Conservation (phyloP, 2,113 vertebrate genomes). For the Protomyctophum bolini region DNA sequence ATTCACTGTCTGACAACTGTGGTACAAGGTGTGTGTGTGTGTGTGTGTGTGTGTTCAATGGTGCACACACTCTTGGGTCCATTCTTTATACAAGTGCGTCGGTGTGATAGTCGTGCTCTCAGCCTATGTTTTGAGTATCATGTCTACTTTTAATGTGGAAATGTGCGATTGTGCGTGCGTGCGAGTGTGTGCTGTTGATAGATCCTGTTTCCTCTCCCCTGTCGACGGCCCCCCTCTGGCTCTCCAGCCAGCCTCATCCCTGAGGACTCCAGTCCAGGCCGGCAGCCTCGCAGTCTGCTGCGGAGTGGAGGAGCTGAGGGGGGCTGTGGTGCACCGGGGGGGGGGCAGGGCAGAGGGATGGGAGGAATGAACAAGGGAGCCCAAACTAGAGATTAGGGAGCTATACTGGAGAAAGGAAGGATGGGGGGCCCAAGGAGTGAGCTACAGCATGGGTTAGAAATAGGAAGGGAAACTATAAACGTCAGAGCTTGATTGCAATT, state of each 20-base stretch:
- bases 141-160: slow-evolving; percentile 38
- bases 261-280: slow-evolving; percentile 49
- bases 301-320: slow-evolving; percentile 2
- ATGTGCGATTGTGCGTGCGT: slow-evolving; percentile 35
- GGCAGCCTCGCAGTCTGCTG: slow-evolving; percentile 49
- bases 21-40: slow-evolving; percentile 21
- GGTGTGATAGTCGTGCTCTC: slow-evolving; percentile 13
- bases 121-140: slow-evolving; percentile 23
- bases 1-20: slow-evolving; percentile 38
- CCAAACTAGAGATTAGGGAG: slow-evolving; percentile 38
- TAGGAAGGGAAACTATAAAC: too few relatives aligned
- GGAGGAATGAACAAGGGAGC: slow-evolving; percentile 26
- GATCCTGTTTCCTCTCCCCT: slow-evolving; percentile 61
- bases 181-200: slow-evolving; percentile 37
- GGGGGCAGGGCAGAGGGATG: not conserved
- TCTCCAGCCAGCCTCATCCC: slow-evolving; percentile 38
- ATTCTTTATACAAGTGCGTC: not conserved
- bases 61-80: not conserved
- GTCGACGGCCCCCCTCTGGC: slow-evolving; percentile 25
- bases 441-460: not conserved
- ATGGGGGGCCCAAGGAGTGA: slow-evolving; percentile 12
- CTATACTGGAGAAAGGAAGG: slow-evolving; percentile 44
- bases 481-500: not conserved
- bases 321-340: not conserved
- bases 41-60: slow-evolving; percentile 24